phyloP scores from a whole-genome alignment of 2,888 invertebrate genomes.

The Hoplodrina ambigua region DNA sequence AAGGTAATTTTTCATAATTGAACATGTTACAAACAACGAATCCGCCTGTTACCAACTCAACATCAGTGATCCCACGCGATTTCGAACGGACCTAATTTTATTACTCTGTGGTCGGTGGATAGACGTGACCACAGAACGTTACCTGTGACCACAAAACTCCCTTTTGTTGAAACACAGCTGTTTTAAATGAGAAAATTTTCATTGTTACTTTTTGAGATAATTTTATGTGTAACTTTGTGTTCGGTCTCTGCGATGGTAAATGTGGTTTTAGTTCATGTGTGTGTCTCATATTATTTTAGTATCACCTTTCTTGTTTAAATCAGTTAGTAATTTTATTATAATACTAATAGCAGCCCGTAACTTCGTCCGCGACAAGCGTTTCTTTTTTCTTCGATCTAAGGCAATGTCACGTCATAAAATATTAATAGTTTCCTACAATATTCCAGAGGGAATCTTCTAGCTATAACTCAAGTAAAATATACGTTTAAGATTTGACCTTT shows the following conservation, averaged over 20 bases:
- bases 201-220: constrained; percentile 4
- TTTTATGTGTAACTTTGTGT: constrained; percentile 21
- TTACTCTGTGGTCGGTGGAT: constrained; percentile 30
- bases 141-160: constrained; percentile 19
- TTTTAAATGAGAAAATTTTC: constrained; percentile 40
- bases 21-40: constrained; percentile 1
- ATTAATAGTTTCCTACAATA: constrained; percentile 2
- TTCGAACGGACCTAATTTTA: constrained; percentile 38
- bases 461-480: constrained; percentile 3
- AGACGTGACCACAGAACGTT: constrained; percentile 35
- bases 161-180: constrained; percentile 13
- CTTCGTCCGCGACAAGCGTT: too few species aligned
- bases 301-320: neutral
- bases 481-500: constrained; percentile 17
- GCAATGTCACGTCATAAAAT: neutral
- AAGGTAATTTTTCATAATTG: constrained; percentile 28
- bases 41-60: constrained; percentile 23
- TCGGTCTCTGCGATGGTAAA: neutral
- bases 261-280: constrained; percentile 21
- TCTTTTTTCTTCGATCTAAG: neutral
- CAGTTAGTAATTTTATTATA: neutral
- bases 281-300: constrained; percentile 25
- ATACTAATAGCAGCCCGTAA: too few species aligned
- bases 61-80: constrained; percentile 20
- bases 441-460: neutral